phyloP scores from a whole-genome alignment of 53 echinoderm and acorn worm genomes.

The Mesocentrotus franciscanus region DNA sequence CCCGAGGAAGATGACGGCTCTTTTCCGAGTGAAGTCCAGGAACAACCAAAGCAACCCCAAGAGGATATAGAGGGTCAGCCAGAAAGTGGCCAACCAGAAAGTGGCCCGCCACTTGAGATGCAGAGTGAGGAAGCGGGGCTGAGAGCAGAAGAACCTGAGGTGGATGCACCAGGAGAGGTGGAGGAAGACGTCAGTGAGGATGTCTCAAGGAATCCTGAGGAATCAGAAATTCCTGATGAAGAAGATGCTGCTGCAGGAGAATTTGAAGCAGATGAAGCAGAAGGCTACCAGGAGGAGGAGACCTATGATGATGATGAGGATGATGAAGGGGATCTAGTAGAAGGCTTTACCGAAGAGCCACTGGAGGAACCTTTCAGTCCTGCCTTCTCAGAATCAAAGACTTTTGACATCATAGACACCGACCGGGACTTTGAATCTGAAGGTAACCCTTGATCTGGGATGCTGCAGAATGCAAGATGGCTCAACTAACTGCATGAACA shows the following conservation, averaged over 20 bases:
- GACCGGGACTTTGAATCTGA: constrained; percentile 56
- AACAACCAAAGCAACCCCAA: constrained; percentile 1
- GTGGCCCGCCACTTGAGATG: neutral
- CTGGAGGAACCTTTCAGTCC: constrained; percentile 56
- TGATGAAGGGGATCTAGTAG: neutral
- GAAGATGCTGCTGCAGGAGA: constrained; percentile 4
- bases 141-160: constrained; percentile 1
- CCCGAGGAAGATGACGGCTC: constrained; percentile 26
- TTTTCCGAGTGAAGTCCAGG: constrained; percentile 15
- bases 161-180: neutral
- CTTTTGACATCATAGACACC: constrained; percentile 61
- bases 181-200: constrained; percentile 19
- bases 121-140: neutral
- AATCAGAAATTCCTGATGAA: constrained; percentile 29
- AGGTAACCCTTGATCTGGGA: constrained; percentile 54
- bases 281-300: constrained; percentile 15
- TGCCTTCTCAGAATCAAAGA: constrained; percentile 59
- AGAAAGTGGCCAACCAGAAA: constrained; percentile 1
- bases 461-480: constrained; percentile 50
- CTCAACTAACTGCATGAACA: constrained; percentile 59
- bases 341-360: constrained; percentile 49
- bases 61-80: neutral
- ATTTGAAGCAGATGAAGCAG: neutral
- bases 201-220: neutral
- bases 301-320: constrained; percentile 22